phyloP scores from a whole-genome alignment of 2,113 vertebrate species.

The Procavia capensis region DNA sequence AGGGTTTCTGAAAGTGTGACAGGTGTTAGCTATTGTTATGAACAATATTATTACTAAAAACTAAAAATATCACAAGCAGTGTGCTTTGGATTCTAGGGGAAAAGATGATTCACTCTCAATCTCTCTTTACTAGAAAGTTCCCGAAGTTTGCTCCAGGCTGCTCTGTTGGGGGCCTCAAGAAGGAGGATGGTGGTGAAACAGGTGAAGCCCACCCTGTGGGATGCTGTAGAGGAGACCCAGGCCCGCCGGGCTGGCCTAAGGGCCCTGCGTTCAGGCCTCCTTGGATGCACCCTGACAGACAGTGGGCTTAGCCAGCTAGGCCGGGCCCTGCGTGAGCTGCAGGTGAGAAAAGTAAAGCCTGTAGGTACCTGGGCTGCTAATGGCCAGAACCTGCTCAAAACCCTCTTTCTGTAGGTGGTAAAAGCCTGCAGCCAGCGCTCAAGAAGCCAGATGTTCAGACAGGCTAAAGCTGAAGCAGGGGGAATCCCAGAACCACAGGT shows the following conservation, averaged over 20 bases:
- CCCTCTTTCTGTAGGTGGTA: constrained; percentile 80
- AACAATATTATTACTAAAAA: background rate
- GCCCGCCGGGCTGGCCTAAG: constrained; percentile 78
- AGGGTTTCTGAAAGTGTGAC: background rate
- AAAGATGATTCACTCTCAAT: background rate
- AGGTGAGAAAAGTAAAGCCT: constrained; percentile 82
- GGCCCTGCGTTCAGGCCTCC: constrained; percentile 82
- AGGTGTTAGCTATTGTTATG: constrained; percentile 30
- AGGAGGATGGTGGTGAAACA: constrained; percentile 80
- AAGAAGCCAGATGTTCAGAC: constrained; percentile 37
- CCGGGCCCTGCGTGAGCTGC: constrained; percentile 86
- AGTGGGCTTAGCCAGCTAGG: constrained; percentile 78
- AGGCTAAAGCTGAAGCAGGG: background rate
- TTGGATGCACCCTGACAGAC: constrained; percentile 64
- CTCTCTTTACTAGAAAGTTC: constrained; percentile 45
- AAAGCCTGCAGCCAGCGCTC: constrained; percentile 86
- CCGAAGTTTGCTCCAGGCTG: constrained; percentile 66
- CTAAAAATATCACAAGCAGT: background rate
- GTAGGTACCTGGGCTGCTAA: background rate
- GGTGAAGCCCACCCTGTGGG: constrained; percentile 84
- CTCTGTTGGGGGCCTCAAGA: constrained; percentile 79
- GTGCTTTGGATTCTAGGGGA: constrained; percentile 10
- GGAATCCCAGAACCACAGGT: constrained; percentile 48
- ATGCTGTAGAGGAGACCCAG: constrained; percentile 74
- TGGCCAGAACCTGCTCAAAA: background rate